Conservation (phyloP, 2,113 vertebrate genomes). For the Xiphias gladius region DNA sequence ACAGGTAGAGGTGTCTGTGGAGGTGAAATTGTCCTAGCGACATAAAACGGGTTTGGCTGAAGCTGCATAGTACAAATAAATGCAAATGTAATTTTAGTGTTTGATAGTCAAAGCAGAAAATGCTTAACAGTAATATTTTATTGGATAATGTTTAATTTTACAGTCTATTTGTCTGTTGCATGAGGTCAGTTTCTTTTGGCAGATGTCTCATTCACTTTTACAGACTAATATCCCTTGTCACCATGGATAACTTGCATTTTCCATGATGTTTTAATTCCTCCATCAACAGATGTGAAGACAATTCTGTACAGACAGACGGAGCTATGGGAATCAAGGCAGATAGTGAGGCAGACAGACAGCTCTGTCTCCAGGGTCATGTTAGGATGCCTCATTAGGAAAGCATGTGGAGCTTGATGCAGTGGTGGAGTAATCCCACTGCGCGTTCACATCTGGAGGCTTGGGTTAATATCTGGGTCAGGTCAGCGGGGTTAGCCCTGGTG, state of each 20-base stretch:
- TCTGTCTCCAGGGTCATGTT: conserved; percentile 77
- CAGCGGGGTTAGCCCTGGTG: conserved; percentile 76
- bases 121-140: neutral
- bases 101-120: conserved; percentile 1
- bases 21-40: neutral
- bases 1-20: neutral
- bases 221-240: neutral
- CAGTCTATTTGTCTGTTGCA: neutral
- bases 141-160: neutral
- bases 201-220: neutral
- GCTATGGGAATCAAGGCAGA: conserved; percentile 53
- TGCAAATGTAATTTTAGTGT: neutral
- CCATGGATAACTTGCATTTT: neutral
- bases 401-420: conserved; percentile 79
- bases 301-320: conserved; percentile 29
- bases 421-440: conserved; percentile 81
- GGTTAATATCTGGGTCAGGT: conserved; percentile 87
- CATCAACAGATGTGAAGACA: conserved; percentile 17
- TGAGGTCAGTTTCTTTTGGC: neutral
- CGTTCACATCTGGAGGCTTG: conserved; percentile 85
- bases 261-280: neutral
- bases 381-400: conserved; percentile 82
- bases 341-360: conserved; percentile 56
- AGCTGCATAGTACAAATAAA: neutral
- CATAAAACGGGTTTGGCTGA: neutral